Percentiles rank a stretch among this genome's conserved stretches.
phyloP scores from a whole-genome alignment of 2,113 vertebrate species.

The Telmatochromis sp. region DNA sequence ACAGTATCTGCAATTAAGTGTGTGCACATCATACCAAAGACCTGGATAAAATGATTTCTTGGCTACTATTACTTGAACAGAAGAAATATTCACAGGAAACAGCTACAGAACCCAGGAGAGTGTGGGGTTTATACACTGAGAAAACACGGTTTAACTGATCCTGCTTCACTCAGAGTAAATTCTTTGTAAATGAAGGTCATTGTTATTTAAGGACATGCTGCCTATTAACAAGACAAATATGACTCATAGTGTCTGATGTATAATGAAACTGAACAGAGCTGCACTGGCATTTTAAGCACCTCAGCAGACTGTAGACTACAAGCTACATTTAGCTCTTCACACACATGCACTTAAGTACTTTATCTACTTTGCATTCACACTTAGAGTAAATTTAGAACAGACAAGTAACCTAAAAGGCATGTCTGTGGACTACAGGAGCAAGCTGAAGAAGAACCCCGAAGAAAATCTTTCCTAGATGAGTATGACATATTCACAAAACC shows the following conservation, averaged over 20 bases:
- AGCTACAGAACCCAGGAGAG: neutral
- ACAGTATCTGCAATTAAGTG: neutral
- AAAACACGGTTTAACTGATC: neutral
- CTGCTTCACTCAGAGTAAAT: neutral
- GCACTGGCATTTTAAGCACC: neutral
- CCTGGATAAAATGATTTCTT: rapidly evolving
- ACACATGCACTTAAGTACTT: neutral
- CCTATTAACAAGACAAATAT: neutral
- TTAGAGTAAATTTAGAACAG: neutral
- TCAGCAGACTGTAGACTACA: neutral
- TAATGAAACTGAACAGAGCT: neutral
- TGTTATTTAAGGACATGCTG: rapidly evolving
- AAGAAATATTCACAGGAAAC: neutral
- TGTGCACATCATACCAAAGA: neutral
- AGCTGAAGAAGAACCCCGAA: neutral
- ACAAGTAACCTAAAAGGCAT: neutral
- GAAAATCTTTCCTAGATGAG: neutral
- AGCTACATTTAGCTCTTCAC: neutral
- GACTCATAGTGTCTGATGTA: neutral
- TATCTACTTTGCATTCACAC: neutral
- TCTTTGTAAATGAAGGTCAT: rapidly evolving
- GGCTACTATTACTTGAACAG: neutral
- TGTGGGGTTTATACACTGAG: rapidly evolving
- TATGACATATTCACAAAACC: neutral
- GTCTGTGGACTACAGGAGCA: rapidly evolving